phyloP scores from a whole-genome alignment of 2,113 vertebrate species.

The Melanostigma gelatinosum region DNA sequence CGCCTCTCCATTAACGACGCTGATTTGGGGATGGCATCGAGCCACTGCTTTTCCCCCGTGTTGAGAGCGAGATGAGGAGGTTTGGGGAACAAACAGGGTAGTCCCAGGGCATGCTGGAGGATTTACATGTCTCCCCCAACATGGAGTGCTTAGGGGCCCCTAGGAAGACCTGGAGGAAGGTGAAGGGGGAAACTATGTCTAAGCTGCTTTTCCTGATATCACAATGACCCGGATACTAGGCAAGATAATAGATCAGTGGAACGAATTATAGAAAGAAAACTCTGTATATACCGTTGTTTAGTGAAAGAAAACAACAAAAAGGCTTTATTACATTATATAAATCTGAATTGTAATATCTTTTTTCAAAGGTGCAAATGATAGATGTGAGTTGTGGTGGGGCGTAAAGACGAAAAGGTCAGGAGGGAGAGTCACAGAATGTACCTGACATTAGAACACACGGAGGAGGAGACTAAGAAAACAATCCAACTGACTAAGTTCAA shows the following conservation, averaged over 20 bases:
- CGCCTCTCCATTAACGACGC: neutral
- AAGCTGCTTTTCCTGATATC: neutral
- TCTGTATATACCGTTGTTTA: neutral
- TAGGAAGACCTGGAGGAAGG: neutral
- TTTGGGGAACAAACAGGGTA: neutral
- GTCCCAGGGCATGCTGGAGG: constrained; percentile 1
- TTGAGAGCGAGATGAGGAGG: constrained; percentile 19
- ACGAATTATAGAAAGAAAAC: neutral
- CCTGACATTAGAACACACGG: constrained; percentile 42
- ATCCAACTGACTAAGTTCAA: constrained; percentile 61
- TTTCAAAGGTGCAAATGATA: neutral
- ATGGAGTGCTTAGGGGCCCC: neutral
- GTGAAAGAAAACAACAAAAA: neutral
- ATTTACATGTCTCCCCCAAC: neutral
- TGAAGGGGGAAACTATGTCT: neutral
- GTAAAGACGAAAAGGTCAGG: constrained; percentile 18
- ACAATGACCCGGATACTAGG: neutral
- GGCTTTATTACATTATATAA: neutral
- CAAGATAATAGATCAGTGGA: neutral
- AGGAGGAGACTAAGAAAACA: constrained; percentile 43
- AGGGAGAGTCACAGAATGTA: constrained; percentile 14
- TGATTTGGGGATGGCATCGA: neutral
- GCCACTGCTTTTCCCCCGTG: neutral
- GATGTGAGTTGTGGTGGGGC: neutral
- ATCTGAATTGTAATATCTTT: neutral